Evolutionary conservation across 64 coral and sea anemone genomes (phyloP), one percentile per base, ranked within the genome.

Genomic region (Stylophora pistillata): DNA sequence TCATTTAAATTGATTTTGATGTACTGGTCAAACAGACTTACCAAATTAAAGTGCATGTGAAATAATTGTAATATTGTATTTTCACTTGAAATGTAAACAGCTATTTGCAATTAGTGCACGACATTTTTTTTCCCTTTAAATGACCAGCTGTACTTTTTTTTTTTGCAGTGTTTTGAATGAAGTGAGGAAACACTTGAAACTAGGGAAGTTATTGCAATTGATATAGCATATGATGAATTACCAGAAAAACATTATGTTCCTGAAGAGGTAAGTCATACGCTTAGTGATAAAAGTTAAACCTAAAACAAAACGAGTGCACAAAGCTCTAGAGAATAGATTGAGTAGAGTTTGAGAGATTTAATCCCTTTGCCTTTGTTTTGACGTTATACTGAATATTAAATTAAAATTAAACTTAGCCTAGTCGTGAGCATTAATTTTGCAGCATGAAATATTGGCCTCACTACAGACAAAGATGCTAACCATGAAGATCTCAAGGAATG

Each of bases 211-310:
- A 76, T 95, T 16, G 72, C 82, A 90, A 77, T 99, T 56, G 97
- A 99, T 56, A 99, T 99, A 77, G 97, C 93, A 55, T 90, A 74
- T 74, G 97, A 99, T 88, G 90, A 94, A 77, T 76, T 95, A 55
- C 93, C 97, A 82, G 97, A 99, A 70, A 99, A 99, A 73, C 88
- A 99, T 91, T 99, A 99, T 81, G 87, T 95, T 21, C 77, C 71
- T 16, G 97, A 99, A 74, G 97, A 99, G 93, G 97, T 99, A 60
- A 23, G 41, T 79, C 10, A 78, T 72, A 78, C 54, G 15, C 31
- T 27, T 54, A 20, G 15, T 55, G 5, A 15, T 87, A 25, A 58
- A 23, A 13, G 23, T 71, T 28, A 4, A 27, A 10, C 7, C n/a
- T 85, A 13, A 60, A 30, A 23, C 14, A 26, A 64, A 15, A 14